Percentiles rank a stretch among this genome's conserved stretches.
phyloP scores from a whole-genome alignment of 2,113 vertebrate genomes.

The Blennius ocellaris region DNA sequence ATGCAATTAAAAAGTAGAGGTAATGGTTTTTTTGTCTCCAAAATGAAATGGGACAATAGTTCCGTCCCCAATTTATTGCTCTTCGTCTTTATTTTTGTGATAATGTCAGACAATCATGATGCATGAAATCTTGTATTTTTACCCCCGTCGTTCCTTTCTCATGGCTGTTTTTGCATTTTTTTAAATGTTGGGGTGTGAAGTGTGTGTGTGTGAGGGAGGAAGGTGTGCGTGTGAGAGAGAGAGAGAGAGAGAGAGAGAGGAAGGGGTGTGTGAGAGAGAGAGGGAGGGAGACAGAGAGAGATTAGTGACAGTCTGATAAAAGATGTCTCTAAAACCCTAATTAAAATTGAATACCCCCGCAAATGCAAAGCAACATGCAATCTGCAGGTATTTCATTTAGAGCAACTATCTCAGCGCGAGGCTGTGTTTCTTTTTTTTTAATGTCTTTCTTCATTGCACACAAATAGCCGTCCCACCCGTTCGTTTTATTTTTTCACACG shows the following conservation, averaged over 20 bases:
- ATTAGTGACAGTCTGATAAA: constrained; percentile 85
- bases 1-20: constrained; percentile 78
- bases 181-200: constrained; percentile 21
- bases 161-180: constrained; percentile 59
- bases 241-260: not conserved
- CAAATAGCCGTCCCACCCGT: constrained; percentile 68
- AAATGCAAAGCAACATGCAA: constrained; percentile 80
- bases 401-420: constrained; percentile 75
- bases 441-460: constrained; percentile 75
- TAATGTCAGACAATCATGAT: constrained; percentile 66
- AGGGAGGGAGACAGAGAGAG: constrained; percentile 34
- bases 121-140: constrained; percentile 39
- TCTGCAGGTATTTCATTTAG: constrained; percentile 84
- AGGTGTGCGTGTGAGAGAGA: not conserved
- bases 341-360: constrained; percentile 84
- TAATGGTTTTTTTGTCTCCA: constrained; percentile 74
- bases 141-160: constrained; percentile 11
- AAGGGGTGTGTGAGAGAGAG: not conserved
- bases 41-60: constrained; percentile 67
- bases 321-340: constrained; percentile 84
- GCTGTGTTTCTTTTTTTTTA: constrained; percentile 54
- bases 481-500: constrained; percentile 76
- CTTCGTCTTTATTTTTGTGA: constrained; percentile 32
- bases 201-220: not conserved
- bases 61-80: constrained; percentile 62